Conservation (phyloP, 2,113 vertebrate species). For the Triplophysa siluroides region DNA sequence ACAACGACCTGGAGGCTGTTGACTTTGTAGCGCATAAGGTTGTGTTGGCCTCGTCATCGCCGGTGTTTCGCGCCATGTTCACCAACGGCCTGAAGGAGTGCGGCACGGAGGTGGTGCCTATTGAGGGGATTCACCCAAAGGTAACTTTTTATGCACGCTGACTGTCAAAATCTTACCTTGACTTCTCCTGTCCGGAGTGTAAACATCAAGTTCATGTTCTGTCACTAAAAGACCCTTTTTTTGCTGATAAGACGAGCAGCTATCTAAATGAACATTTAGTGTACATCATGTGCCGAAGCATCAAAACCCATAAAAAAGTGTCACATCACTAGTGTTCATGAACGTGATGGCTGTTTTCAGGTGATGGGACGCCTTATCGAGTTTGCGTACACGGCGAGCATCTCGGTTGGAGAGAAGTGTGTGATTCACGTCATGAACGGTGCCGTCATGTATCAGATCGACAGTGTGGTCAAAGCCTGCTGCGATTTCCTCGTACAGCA, state of each 20-base stretch:
- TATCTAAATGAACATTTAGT: too few species aligned
- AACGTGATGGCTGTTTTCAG: slow-evolving; percentile 52
- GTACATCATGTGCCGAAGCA: too few species aligned
- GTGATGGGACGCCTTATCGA: slow-evolving; percentile 91
- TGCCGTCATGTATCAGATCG: slow-evolving; percentile 96
- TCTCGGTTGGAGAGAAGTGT: slow-evolving; percentile 92
- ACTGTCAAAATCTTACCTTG: too few species aligned
- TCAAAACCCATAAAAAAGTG: too few species aligned
- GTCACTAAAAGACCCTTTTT: too few species aligned
- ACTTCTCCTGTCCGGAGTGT: too few species aligned
- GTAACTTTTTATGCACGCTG: background rate
- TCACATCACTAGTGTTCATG: background rate
- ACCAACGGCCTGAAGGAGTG: slow-evolving; percentile 88
- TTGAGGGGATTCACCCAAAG: slow-evolving; percentile 88
- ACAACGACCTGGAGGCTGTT: slow-evolving; percentile 75
- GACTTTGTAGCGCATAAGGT: slow-evolving; percentile 91
- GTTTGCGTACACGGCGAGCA: slow-evolving; percentile 93
- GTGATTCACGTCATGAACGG: slow-evolving; percentile 95
- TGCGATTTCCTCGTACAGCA: slow-evolving; percentile 89
- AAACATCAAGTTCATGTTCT: too few species aligned
- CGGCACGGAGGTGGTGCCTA: slow-evolving; percentile 89
- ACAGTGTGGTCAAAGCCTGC: slow-evolving; percentile 92
- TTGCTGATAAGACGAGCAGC: too few species aligned
- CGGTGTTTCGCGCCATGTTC: slow-evolving; percentile 95
- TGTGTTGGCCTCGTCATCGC: slow-evolving; percentile 89